Conservation (phyloP, 2,888 invertebrate genomes). For the Drosophila pseudotalamancana region DNA sequence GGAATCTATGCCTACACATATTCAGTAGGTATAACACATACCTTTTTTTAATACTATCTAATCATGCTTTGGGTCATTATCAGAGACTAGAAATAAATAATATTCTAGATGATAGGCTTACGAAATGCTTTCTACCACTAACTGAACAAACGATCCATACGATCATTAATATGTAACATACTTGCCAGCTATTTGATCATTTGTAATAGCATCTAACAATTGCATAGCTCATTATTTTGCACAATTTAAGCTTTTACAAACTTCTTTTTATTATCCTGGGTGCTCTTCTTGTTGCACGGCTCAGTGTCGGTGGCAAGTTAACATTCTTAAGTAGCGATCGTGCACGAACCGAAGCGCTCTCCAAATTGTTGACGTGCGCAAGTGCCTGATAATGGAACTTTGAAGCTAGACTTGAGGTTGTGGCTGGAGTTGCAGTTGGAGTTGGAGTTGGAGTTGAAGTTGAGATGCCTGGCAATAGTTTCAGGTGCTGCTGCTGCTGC, state of each 20-base stretch:
- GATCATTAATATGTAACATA: no score
- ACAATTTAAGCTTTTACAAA: neutral
- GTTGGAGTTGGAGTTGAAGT: slow-evolving; percentile 23
- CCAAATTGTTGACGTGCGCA: slow-evolving; percentile 37
- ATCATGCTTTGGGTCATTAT: no score
- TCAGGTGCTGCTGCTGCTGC: slow-evolving; percentile 31
- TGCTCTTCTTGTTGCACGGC: slow-evolving; percentile 38
- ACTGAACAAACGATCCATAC: no score
- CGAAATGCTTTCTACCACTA: no score
- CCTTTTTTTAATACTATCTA: no score
- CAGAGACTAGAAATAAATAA: no score
- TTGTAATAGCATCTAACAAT: neutral
- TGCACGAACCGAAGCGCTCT: slow-evolving; percentile 40
- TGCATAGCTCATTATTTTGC: slow-evolving; percentile 12
- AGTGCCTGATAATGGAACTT: slow-evolving; percentile 44
- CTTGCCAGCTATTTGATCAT: no score
- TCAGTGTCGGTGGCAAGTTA: slow-evolving; percentile 50
- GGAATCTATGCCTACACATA: no score
- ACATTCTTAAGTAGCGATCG: slow-evolving; percentile 53
- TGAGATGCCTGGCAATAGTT: slow-evolving; percentile 16
- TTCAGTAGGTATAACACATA: no score
- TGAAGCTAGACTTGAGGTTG: slow-evolving; percentile 4
- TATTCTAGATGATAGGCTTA: no score
- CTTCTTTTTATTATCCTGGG: neutral
- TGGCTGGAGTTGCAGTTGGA: no score